phyloP scores from a whole-genome alignment of 2,888 invertebrate genomes.

The Lapara coniferarum region DNA sequence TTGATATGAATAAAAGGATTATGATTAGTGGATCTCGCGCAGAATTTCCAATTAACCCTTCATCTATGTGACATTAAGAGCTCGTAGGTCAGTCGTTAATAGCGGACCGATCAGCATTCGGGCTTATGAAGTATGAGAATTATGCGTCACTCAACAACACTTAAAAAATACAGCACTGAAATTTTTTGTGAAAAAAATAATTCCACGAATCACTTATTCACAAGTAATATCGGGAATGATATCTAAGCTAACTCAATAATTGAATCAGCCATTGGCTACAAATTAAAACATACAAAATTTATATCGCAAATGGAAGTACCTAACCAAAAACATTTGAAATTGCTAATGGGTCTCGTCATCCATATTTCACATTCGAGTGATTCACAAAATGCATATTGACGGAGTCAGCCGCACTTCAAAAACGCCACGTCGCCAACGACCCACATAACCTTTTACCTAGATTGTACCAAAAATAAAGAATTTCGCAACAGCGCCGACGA shows the following conservation, averaged over 20 bases:
- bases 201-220: too few relatives aligned
- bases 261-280: too few relatives aligned
- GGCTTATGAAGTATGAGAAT: neutral
- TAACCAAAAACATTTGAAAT: neutral
- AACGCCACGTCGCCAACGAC: conserved; percentile 36
- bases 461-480: conserved; percentile 47
- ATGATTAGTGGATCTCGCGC: neutral
- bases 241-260: too few relatives aligned
- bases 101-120: neutral
- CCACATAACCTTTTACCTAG: conserved; percentile 37
- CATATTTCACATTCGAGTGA: conserved; percentile 36
- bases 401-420: conserved; percentile 38
- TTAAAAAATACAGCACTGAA: too few relatives aligned
- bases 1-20: neutral
- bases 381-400: conserved; percentile 40
- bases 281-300: too few relatives aligned
- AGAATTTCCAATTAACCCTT: neutral
- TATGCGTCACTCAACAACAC: neutral
- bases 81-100: neutral
- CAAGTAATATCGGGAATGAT: too few relatives aligned
- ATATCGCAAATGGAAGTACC: too few relatives aligned
- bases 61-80: neutral
- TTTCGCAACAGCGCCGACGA: conserved; percentile 42
- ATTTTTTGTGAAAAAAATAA: too few relatives aligned
- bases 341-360: neutral